These are phyloP conservation scores for Eledone cirrhosa DNA, from an alignment of 2,888 invertebrate species.

Conservation along the genomic window DNA sequence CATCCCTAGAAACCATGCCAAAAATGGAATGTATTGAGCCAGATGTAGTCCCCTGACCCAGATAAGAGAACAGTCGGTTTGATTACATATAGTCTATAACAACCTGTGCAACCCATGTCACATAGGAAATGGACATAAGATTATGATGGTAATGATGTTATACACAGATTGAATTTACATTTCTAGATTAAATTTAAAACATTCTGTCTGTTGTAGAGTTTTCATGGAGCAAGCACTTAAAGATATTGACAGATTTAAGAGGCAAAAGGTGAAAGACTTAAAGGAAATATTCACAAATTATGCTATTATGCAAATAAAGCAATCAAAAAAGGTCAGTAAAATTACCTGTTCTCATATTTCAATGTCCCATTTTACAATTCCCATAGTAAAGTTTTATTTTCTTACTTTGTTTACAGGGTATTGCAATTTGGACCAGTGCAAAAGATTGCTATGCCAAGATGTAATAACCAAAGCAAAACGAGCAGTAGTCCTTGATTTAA, in stretches of 20 bases:
- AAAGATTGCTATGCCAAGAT: slow-evolving; percentile 61
- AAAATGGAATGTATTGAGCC: no score
- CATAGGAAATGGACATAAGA: no score
- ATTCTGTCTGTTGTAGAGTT: slow-evolving; percentile 42
- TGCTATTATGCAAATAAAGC: slow-evolving; percentile 64
- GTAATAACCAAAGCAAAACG: slow-evolving; percentile 34
- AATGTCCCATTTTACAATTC: neutral
- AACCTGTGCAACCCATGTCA: no score
- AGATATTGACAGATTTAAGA: slow-evolving; percentile 64
- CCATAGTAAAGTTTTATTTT: neutral
- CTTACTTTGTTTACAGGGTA: slow-evolving; percentile 47
- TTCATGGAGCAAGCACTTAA: slow-evolving; percentile 60
- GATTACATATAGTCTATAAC: no score
- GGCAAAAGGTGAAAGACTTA: slow-evolving; percentile 64
- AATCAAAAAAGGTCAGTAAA: slow-evolving; percentile 58
- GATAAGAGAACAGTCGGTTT: no score
- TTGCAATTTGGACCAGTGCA: slow-evolving; percentile 61
- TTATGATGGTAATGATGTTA: no score
- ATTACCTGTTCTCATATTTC: no score
- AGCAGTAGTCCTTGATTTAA: no score
- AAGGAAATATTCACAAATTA: slow-evolving; percentile 65
- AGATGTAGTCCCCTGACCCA: no score
- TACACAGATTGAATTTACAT: neutral
- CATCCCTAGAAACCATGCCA: no score
- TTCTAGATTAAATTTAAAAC: neutral